A percentile compares a stretch with the other conserved stretches of the same genome.
These are phyloP conservation scores for Nebria salina DNA, from an alignment of 2,888 invertebrate genomes.

Conservation along the genomic window DNA sequence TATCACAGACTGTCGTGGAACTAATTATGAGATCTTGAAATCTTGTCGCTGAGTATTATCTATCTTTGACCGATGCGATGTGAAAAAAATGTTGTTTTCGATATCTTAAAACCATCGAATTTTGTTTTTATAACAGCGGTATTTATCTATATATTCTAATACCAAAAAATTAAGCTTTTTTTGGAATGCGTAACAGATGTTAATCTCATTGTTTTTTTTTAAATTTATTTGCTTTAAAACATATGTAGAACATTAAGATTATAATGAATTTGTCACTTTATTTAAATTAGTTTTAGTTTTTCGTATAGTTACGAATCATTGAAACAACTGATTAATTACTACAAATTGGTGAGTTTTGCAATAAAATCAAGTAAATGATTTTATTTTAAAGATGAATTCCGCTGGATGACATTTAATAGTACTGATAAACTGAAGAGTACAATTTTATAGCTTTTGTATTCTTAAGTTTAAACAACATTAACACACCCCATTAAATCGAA, in stretches of 20 bases:
- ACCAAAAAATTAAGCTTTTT: background rate
- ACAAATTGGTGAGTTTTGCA: background rate
- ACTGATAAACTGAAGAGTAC: background rate
- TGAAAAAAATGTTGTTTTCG: constrained; percentile 5
- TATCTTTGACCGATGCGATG: constrained; percentile 8
- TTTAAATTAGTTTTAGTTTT: background rate
- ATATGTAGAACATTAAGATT: background rate
- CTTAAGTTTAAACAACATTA: background rate
- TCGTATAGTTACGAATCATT: no score
- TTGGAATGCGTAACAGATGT: background rate
- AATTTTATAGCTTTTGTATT: background rate
- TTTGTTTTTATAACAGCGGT: background rate
- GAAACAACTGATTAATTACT: background rate
- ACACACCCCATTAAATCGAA: background rate
- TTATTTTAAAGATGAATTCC: no score
- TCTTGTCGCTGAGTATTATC: constrained; percentile 23
- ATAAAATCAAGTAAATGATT: background rate
- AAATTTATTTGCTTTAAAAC: background rate
- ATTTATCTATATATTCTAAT: background rate
- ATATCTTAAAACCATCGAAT: background rate
- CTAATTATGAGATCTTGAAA: constrained; percentile 25
- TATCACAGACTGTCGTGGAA: constrained; percentile 3
- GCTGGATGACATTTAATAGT: background rate
- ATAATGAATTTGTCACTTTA: background rate
- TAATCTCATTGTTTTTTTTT: background rate